Percentiles rank a stretch among this genome's conserved stretches.
phyloP scores from a whole-genome alignment of 2,888 invertebrate genomes.

The Himalopsyche japonica region DNA sequence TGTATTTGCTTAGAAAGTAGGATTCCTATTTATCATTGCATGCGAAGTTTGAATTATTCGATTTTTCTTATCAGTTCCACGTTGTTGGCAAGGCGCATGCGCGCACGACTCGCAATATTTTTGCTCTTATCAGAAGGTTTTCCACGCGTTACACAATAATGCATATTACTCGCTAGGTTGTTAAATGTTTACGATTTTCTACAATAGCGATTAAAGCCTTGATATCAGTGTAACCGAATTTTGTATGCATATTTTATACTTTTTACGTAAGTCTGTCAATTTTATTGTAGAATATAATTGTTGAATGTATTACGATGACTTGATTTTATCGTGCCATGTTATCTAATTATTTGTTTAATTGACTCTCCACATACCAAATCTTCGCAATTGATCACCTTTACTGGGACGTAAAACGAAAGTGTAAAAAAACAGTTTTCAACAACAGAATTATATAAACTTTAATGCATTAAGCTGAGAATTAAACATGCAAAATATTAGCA shows the following conservation, averaged over 20 bases:
- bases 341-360: no score
- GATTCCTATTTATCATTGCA: neutral
- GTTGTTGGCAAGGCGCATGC: slow-evolving; percentile 11
- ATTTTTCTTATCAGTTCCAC: slow-evolving; percentile 9
- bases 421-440: no score
- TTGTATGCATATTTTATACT: neutral
- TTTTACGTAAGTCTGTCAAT: neutral
- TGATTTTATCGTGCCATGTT: no score
- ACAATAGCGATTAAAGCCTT: neutral
- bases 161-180: slow-evolving; percentile 9
- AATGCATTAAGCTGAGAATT: no score
- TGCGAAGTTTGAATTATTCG: neutral
- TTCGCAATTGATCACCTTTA: no score
- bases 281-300: no score
- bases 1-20: no score
- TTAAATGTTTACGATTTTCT: slow-evolving; percentile 29
- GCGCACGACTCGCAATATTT: slow-evolving; percentile 23
- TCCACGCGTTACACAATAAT: slow-evolving; percentile 23
- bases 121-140: slow-evolving; percentile 21
- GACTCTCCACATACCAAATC: no score
- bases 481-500: no score
- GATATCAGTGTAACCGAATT: neutral
- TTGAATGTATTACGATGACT: no score
- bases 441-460: no score
- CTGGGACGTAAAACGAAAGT: no score